These are phyloP conservation scores for Umimayanthus chanpuru DNA, from an alignment of 92 coral and sea anemone species.

Conservation along the genomic window DNA sequence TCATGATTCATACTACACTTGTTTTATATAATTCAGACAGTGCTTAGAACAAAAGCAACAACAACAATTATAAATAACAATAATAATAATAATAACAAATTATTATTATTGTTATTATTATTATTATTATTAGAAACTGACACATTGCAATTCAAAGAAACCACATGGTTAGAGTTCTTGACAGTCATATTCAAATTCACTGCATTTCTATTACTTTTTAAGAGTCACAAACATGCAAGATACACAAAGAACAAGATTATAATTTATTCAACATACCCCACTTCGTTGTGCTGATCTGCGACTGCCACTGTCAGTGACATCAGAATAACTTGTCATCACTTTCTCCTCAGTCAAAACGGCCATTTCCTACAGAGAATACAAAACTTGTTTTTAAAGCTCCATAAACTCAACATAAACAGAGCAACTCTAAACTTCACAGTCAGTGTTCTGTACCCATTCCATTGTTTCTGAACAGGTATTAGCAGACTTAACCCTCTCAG, in stretches of 20 bases:
- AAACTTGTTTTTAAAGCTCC: neutral
- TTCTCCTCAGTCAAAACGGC: slow-evolving; percentile 76
- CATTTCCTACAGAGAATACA: slow-evolving; percentile 59
- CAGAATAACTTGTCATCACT: slow-evolving; percentile 63
- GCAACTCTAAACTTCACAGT: neutral
- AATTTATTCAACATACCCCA: slow-evolving; percentile 16
- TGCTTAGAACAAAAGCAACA: too few species aligned
- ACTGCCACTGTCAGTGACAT: slow-evolving; percentile 49
- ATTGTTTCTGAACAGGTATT: neutral
- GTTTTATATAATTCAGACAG: too few species aligned
- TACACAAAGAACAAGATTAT: too few species aligned
- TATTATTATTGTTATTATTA: too few species aligned
- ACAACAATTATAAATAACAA: too few species aligned
- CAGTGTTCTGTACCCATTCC: neutral
- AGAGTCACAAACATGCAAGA: neutral
- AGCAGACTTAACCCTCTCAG: neutral
- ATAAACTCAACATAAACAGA: neutral
- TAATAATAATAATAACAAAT: too few species aligned
- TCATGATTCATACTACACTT: too few species aligned
- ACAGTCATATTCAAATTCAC: neutral
- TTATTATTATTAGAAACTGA: neutral
- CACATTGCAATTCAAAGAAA: neutral
- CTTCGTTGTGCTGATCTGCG: slow-evolving; percentile 27
- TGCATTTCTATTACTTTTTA: neutral
- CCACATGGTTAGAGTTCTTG: neutral